Conservation (phyloP, 2,113 vertebrate genomes). For the Zapornia atra region DNA sequence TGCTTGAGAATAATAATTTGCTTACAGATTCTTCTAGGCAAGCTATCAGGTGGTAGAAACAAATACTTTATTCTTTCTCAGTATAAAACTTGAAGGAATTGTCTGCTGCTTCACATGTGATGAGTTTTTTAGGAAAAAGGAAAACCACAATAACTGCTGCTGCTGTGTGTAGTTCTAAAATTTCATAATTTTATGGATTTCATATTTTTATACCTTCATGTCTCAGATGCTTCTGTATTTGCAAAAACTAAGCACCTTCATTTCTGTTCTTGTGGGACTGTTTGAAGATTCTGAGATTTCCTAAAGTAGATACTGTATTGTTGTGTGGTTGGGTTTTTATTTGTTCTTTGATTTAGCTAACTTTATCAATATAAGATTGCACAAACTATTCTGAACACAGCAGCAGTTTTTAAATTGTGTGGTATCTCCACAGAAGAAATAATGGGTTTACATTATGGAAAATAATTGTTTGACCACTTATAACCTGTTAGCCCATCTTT, state of each 20-base stretch:
- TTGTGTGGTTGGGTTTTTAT: background rate
- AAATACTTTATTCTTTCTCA: background rate
- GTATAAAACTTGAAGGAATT: background rate
- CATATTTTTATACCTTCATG: background rate
- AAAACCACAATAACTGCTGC: background rate
- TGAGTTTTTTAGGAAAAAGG: background rate
- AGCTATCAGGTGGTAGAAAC: background rate
- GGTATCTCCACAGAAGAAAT: background rate
- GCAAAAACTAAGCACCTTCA: background rate
- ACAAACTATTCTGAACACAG: background rate
- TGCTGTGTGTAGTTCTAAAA: background rate
- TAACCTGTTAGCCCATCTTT: background rate
- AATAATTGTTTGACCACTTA: background rate
- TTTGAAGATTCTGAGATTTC: background rate
- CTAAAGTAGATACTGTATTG: background rate
- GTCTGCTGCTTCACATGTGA: background rate
- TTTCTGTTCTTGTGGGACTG: background rate
- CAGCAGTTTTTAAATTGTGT: background rate
- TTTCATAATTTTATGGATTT: background rate
- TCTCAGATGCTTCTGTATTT: background rate
- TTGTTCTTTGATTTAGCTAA: background rate
- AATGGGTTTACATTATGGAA: background rate
- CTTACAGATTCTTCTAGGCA: background rate
- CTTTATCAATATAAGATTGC: background rate
- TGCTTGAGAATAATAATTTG: background rate